A percentile compares a stretch with the other conserved stretches of the same genome.
phyloP scores from a whole-genome alignment of 2,888 invertebrate genomes.

The Dusona sp. region DNA sequence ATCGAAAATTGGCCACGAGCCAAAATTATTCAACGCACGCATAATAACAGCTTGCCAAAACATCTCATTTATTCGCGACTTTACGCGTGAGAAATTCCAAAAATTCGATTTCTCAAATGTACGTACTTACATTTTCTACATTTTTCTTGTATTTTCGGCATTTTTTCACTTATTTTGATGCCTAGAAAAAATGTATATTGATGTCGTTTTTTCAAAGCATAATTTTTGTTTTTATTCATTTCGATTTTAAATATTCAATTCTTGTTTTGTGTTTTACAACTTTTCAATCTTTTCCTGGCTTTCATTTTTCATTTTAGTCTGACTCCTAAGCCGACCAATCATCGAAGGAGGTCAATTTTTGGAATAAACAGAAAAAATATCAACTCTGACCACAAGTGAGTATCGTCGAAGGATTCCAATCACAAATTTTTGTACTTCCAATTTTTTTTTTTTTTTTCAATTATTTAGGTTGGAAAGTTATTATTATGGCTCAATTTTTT shows the following conservation, averaged over 20 bases:
- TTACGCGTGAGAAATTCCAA: slow-evolving; percentile 1
- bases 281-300: background rate
- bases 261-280: background rate
- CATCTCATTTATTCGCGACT: slow-evolving; percentile 30
- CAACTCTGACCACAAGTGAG: slow-evolving; percentile 1
- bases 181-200: background rate
- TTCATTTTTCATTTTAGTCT: background rate
- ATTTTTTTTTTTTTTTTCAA: background rate
- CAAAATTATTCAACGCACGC: slow-evolving; percentile 57
- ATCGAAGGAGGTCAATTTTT: background rate
- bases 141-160: background rate
- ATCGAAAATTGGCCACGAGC: slow-evolving; percentile 51
- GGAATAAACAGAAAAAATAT: background rate
- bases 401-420: background rate
- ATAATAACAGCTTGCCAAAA: slow-evolving; percentile 12
- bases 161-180: background rate
- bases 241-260: background rate
- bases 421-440: too few relatives aligned
- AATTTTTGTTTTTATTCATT: background rate
- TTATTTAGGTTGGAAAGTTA: background rate
- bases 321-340: background rate
- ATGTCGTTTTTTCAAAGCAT: background rate
- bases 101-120: slow-evolving; percentile 36
- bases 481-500: background rate
- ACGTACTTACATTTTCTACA: background rate